Evolutionary conservation across 2,797 vertebrate genomes (phyloP).

Genomic region (Arctocebus calabarensis): DNA sequence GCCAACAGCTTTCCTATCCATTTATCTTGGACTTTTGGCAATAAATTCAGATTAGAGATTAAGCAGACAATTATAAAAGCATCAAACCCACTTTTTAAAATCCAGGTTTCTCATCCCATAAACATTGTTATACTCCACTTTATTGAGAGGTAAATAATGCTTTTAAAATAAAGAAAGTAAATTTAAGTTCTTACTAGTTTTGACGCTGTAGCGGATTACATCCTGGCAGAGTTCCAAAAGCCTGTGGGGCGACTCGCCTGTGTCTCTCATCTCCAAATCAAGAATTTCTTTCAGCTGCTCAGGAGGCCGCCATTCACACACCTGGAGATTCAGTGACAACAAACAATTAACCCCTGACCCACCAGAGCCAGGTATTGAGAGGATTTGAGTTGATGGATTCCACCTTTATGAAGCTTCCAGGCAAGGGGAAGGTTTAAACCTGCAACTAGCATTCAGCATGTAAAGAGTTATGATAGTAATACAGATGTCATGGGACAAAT

Average conservation of each 20-base stretch:
- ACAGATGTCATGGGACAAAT: not conserved
- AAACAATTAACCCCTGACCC: not conserved
- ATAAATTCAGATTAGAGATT: not conserved
- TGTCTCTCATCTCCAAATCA: constrained; percentile 91
- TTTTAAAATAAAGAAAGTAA: not conserved
- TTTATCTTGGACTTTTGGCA: constrained; percentile 6
- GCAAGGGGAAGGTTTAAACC: not conserved
- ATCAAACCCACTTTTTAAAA: not conserved
- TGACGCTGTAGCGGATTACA: constrained; percentile 92
- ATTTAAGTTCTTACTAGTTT: constrained; percentile 89
- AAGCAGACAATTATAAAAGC: not conserved
- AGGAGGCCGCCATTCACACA: constrained; percentile 92
- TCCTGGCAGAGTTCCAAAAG: constrained; percentile 91
- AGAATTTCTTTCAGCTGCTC: constrained; percentile 90
- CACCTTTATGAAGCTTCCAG: not conserved
- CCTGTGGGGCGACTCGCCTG: constrained; percentile 88
- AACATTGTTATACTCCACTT: not conserved
- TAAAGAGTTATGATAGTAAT: not conserved
- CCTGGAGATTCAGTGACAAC: constrained; percentile 83
- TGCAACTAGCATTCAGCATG: not conserved
- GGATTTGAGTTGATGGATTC: too few species aligned
- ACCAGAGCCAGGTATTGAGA: not conserved
- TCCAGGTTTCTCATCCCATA: not conserved
- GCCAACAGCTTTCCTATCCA: not conserved
- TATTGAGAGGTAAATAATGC: not conserved